phyloP scores from a whole-genome alignment of 1,140 invertebrate genomes.

The Magallana gigas region DNA sequence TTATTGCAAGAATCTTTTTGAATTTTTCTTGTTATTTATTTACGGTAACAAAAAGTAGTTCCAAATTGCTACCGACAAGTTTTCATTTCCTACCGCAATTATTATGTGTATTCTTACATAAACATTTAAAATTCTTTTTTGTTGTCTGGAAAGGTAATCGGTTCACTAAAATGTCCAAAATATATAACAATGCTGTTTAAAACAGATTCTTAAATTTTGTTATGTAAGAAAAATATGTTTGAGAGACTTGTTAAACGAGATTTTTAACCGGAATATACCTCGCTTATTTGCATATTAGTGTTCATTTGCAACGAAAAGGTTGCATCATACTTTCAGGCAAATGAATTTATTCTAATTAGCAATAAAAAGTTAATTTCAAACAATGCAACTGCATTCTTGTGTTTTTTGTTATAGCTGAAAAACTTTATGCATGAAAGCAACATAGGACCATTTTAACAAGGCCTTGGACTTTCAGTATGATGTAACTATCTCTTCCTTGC shows the following conservation, averaged over 20 bases:
- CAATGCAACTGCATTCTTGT: neutral
- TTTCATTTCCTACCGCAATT: conserved; percentile 1
- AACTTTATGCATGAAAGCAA: too few species aligned
- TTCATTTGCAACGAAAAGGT: conserved; percentile 45
- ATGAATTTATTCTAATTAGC: conserved; percentile 49
- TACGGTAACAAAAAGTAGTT: neutral
- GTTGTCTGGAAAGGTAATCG: neutral
- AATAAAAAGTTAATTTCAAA: conserved; percentile 43
- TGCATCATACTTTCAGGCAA: conserved; percentile 43
- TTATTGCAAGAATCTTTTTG: neutral
- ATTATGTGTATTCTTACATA: neutral
- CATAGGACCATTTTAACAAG: too few species aligned
- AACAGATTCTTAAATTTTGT: conserved; percentile 11
- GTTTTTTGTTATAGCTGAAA: conserved; percentile 26
- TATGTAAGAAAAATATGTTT: conserved; percentile 2
- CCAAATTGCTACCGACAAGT: neutral
- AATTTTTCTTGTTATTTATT: conserved; percentile 2
- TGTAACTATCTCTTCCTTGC: too few species aligned
- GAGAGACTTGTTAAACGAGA: conserved; percentile 16
- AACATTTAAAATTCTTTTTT: neutral
- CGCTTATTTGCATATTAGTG: conserved; percentile 55
- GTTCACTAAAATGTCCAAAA: neutral
- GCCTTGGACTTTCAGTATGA: too few species aligned
- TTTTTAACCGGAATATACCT: conserved; percentile 46
- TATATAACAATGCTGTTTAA: neutral